phyloP scores from a whole-genome alignment of 2,797 vertebrate species.

The Manis crassicaudata region DNA sequence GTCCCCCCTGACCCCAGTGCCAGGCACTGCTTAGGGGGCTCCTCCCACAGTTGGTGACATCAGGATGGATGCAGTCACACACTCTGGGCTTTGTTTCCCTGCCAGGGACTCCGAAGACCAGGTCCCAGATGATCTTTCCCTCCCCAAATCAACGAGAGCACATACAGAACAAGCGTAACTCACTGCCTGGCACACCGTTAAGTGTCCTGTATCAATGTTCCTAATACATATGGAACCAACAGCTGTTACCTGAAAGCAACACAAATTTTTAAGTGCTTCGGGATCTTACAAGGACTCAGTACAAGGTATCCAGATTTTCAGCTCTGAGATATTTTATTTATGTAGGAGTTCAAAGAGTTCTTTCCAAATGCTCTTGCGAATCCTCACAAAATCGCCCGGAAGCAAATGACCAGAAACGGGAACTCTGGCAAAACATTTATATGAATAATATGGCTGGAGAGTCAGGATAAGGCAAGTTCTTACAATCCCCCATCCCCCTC shows the following conservation, averaged over 20 bases:
- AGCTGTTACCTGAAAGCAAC: not conserved
- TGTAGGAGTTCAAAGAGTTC: not conserved
- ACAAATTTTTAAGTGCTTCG: not conserved
- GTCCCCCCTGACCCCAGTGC: not conserved
- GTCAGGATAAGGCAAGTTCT: not conserved
- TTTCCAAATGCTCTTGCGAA: not conserved
- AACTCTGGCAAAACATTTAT: fast-evolving
- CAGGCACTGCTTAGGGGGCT: not conserved
- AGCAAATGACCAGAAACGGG: not conserved
- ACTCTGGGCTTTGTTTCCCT: not conserved
- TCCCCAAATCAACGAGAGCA: not conserved
- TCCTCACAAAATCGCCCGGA: not conserved
- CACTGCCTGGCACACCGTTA: not conserved
- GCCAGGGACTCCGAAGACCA: fast-evolving
- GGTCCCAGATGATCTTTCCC: not conserved
- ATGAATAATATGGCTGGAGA: not conserved
- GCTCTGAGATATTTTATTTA: not conserved
- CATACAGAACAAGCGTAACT: not conserved
- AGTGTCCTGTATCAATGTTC: not conserved
- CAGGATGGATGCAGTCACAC: not conserved
- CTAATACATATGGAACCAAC: no score
- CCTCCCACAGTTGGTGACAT: not conserved
- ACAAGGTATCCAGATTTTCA: not conserved
- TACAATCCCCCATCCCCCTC: fast-evolving
- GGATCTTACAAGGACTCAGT: not conserved